These are phyloP conservation scores for Silurus glanis DNA, from an alignment of 2,113 vertebrate species.

Conservation along the genomic window DNA sequence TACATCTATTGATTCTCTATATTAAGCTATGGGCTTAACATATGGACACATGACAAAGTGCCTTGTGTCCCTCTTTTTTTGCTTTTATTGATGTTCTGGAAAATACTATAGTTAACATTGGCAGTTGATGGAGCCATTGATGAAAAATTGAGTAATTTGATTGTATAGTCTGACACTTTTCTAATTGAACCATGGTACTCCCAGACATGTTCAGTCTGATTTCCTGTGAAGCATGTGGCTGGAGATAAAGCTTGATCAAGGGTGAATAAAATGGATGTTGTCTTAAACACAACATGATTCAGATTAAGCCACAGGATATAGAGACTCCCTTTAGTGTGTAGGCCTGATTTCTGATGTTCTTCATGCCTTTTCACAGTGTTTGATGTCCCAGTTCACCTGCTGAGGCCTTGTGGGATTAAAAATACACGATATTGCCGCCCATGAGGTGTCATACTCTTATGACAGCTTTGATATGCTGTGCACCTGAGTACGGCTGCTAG, in stretches of 20 bases:
- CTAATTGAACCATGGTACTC: conserved; percentile 45
- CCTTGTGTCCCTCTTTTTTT: conserved; percentile 26
- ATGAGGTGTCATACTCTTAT: conserved; percentile 61
- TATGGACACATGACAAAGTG: conserved; percentile 40
- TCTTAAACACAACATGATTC: conserved; percentile 61
- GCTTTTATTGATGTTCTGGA: conserved; percentile 46
- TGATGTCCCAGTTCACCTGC: conserved; percentile 58
- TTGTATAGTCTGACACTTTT: conserved; percentile 36
- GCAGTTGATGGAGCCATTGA: conserved; percentile 39
- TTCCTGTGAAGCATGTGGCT: conserved; percentile 52
- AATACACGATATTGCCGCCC: conserved; percentile 54
- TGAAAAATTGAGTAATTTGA: conserved; percentile 28
- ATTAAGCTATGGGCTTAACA: conserved; percentile 47
- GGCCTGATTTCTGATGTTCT: conserved; percentile 60
- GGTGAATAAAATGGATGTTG: conserved; percentile 66
- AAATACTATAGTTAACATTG: conserved; percentile 44
- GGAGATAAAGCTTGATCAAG: conserved; percentile 61
- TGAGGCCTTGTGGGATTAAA: conserved; percentile 68
- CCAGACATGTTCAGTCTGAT: conserved; percentile 10
- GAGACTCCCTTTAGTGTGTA: conserved; percentile 55
- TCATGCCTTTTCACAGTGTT: conserved; percentile 56
- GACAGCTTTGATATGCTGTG: conserved; percentile 64
- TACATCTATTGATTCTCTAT: conserved; percentile 58
- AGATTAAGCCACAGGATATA: conserved; percentile 67
- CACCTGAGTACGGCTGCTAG: conserved; percentile 60